A percentile compares a stretch with the other conserved stretches of the same genome.
Evolutionary conservation across 2,797 vertebrate species (phyloP).

Genomic region (Sciaenops ocellatus): DNA sequence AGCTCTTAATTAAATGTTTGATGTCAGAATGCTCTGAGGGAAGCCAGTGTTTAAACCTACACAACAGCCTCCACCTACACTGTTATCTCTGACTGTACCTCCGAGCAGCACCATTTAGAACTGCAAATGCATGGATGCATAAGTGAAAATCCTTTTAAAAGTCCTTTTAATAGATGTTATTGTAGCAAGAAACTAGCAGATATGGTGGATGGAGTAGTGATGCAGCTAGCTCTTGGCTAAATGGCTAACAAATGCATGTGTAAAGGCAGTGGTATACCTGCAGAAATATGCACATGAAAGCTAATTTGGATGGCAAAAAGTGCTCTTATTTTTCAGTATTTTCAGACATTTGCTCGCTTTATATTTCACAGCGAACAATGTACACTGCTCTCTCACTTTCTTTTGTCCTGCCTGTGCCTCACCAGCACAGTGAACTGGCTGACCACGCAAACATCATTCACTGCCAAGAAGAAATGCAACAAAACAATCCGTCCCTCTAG

Average conservation of each 20-base stretch:
- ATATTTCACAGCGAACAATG: not conserved
- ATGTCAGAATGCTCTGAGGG: constrained; percentile 46
- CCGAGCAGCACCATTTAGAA: constrained; percentile 20
- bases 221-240: not conserved
- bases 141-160: constrained; percentile 10
- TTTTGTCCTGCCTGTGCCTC: constrained; percentile 20
- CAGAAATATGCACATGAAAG: constrained; percentile 8
- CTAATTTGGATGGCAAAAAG: not conserved
- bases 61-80: constrained; percentile 51
- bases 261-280: not conserved
- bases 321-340: not conserved
- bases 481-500: constrained; percentile 51
- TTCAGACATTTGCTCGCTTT: constrained; percentile 4
- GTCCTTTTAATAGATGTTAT: constrained; percentile 1
- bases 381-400: constrained; percentile 10
- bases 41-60: constrained; percentile 39
- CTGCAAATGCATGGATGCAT: constrained; percentile 17
- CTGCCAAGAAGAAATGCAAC: constrained; percentile 61
- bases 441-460: constrained; percentile 61
- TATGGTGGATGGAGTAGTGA: not conserved
- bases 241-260: not conserved
- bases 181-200: not conserved
- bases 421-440: constrained; percentile 17
- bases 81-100: constrained; percentile 31
- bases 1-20: constrained; percentile 65